Evolutionary conservation across 1,140 invertebrate species (phyloP), one percentile per base, ranked within the genome.

Genomic region (Latrodectus geometricus): DNA sequence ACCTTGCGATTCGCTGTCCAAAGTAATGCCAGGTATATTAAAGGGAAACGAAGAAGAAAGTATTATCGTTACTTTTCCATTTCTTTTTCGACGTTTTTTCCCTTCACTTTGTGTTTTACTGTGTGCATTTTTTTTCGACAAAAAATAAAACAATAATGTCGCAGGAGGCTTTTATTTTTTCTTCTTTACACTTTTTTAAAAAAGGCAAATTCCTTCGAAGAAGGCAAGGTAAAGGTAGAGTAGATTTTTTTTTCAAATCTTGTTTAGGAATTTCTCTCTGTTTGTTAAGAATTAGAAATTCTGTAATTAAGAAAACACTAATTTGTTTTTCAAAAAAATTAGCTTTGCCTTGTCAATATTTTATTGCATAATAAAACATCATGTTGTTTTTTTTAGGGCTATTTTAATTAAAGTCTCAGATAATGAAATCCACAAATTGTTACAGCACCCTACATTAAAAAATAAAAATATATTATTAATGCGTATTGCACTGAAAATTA

Each of bases 111-210:
- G 54, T 61, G 54, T 17, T 2, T 17, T 17, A 17, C 54, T 56
- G 20, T 76, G 50, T 56, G 50, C 35, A 21, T 69, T 48, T 65
- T n/a, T 21, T 52, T 69, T 69, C 52, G 35, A 48, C 48, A 11
- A 54, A 80, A 70, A 80, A 80, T 70, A 80, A 80, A 68, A 80
- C 69, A 80, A 80, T 68, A 69, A 80, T 70, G 66, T 69, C 66
- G 66, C 52, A 70, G 9, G 69, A 52, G 23, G 17, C 23, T 52
- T 61, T 21, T n/a, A n/a, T 54, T 21, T 69, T 69, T 20, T 21
- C 15, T 69, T 69, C 8, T 69, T 20, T 69, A 4, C n/a, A 9
- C 8, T 69, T 20, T 69, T 21, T 69, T 69, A 17, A 17, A 21
- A 69, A 77, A 69, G 49, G 11, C 14, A 73, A 50, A 65, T 9